Conservation (phyloP, 2,888 invertebrate genomes). For the Hemicrepidius hirtus region DNA sequence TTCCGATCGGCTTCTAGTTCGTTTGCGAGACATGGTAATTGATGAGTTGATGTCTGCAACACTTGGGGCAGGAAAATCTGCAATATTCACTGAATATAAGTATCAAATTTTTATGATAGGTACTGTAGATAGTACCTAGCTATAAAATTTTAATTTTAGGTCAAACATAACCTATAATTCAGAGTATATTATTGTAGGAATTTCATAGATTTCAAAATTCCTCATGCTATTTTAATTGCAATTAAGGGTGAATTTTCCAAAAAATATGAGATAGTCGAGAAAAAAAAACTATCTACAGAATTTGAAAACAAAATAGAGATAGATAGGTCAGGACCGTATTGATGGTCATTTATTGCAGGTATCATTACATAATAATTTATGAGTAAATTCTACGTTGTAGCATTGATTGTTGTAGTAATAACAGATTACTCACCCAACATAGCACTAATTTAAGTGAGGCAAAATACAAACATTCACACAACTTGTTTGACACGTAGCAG, state of each 20-base stretch:
- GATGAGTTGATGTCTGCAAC: conserved; percentile 34
- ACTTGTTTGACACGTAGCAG: conserved; percentile 27
- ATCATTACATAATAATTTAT: background rate
- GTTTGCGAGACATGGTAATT: conserved; percentile 69
- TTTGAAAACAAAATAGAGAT: conserved; percentile 7
- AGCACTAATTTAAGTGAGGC: background rate
- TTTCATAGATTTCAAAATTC: too few species aligned
- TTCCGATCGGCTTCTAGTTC: conserved; percentile 70
- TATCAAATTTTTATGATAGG: background rate
- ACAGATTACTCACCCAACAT: conserved; percentile 25
- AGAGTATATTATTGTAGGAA: too few species aligned
- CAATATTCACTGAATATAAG: background rate
- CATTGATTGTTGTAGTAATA: too few species aligned
- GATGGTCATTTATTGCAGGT: background rate
- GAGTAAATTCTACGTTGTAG: background rate
- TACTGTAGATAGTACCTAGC: too few species aligned
- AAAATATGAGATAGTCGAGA: too few species aligned
- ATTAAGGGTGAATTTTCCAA: background rate
- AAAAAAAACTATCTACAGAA: conserved; percentile 1
- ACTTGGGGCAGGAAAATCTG: conserved; percentile 46
- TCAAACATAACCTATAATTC: conserved; percentile 3
- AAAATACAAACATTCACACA: conserved; percentile 13
- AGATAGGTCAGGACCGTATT: conserved; percentile 23
- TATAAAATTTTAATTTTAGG: background rate
- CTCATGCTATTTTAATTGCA: conserved; percentile 10